phyloP scores from a whole-genome alignment of 2,113 vertebrate genomes.

The Pluvialis apricaria region DNA sequence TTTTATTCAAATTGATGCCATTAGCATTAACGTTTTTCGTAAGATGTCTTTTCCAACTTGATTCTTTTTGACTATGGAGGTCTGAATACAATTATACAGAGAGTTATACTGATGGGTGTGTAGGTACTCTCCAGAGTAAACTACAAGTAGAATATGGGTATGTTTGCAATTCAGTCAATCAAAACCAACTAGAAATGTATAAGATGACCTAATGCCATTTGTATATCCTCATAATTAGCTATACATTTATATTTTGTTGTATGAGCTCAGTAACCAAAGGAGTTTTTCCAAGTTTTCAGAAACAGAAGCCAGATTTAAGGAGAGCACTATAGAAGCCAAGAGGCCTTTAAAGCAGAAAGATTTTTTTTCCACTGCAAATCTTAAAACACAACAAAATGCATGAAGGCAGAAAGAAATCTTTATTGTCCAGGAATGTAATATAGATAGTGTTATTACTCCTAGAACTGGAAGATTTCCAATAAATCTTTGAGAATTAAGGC shows the following conservation, averaged over 20 bases:
- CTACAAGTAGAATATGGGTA: no score
- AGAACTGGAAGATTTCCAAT: neutral
- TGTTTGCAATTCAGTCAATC: neutral
- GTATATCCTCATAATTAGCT: neutral
- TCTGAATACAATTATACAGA: neutral
- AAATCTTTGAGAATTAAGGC: neutral
- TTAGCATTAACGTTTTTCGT: fast-evolving
- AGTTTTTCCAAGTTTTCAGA: neutral
- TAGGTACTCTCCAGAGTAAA: neutral
- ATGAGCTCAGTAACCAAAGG: neutral
- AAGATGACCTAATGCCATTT: neutral
- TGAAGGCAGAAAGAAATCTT: neutral
- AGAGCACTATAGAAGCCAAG: neutral
- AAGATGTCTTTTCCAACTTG: neutral
- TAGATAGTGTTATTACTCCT: neutral
- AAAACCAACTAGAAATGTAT: neutral
- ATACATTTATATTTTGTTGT: neutral
- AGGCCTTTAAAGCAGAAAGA: neutral
- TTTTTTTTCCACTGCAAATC: neutral
- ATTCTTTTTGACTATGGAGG: neutral
- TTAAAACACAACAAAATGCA: neutral
- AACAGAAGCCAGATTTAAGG: neutral
- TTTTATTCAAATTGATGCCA: neutral
- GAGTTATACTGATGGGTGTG: neutral
- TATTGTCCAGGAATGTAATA: neutral